A percentile compares a stretch with the other conserved stretches of the same genome.
These are phyloP conservation scores for Euzophera pinguis DNA, from an alignment of 2,888 invertebrate species.

Conservation along the genomic window DNA sequence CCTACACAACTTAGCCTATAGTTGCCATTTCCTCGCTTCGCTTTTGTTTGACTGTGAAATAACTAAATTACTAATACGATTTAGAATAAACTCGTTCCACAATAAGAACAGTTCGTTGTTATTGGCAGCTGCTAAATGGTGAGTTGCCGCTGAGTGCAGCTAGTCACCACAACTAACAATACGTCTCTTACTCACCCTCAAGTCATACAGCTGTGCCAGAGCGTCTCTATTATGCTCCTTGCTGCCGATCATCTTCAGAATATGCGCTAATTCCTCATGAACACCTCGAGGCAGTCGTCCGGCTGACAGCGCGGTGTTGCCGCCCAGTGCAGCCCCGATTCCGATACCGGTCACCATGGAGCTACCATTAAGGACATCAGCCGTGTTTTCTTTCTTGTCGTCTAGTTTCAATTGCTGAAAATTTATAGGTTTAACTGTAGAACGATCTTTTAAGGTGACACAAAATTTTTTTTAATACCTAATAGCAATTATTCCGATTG, in stretches of 20 bases:
- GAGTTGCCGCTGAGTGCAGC: background rate
- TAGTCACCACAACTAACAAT: too few relatives aligned
- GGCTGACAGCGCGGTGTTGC: slow-evolving; percentile 50
- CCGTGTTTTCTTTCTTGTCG: slow-evolving; percentile 71
- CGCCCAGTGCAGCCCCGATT: slow-evolving; percentile 50
- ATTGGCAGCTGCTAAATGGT: background rate
- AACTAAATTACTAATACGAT: too few relatives aligned
- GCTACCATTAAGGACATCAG: slow-evolving; percentile 57
- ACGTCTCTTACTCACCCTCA: slow-evolving; percentile 80
- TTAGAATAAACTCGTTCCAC: too few relatives aligned
- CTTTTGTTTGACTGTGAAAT: too few relatives aligned
- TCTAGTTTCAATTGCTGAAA: slow-evolving; percentile 76
- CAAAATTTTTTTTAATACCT: too few relatives aligned
- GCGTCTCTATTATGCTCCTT: slow-evolving; percentile 93
- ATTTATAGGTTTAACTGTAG: background rate
- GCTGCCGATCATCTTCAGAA: slow-evolving; percentile 93
- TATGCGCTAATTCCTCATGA: slow-evolving; percentile 93
- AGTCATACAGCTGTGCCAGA: slow-evolving; percentile 88
- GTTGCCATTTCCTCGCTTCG: too few relatives aligned
- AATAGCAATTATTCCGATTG: too few relatives aligned
- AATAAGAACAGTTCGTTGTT: too few relatives aligned
- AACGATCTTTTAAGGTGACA: too few relatives aligned
- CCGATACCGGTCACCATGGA: slow-evolving; percentile 55
- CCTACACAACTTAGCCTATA: too few relatives aligned
- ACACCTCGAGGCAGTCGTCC: slow-evolving; percentile 85